Percentiles rank a stretch among this genome's conserved stretches.
Evolutionary conservation across 1,140 invertebrate species (phyloP).

Genomic region (Drosophila asahinai): DNA sequence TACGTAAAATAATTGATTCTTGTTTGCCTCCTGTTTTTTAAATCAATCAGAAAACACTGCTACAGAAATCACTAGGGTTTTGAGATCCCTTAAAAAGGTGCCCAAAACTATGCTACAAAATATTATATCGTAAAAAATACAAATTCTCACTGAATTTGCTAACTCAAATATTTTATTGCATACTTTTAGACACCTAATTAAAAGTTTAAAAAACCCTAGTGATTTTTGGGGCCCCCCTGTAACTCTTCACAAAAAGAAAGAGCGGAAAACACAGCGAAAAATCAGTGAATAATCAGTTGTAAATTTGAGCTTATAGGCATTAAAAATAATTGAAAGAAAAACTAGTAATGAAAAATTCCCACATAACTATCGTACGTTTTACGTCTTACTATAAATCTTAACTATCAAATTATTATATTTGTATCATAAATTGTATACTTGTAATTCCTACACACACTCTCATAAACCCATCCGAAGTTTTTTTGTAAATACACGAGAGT

Average conservation of each 20-base stretch:
- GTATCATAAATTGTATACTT: slow-evolving; percentile 53
- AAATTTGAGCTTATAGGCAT: slow-evolving; percentile 84
- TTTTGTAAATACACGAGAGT: slow-evolving; percentile 45
- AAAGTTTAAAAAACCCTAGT: no score
- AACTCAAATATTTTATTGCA: no score
- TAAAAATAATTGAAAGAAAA: slow-evolving; percentile 14
- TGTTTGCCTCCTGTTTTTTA: slow-evolving; percentile 19
- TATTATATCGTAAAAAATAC: no score
- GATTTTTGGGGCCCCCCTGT: no score
- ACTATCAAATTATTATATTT: slow-evolving; percentile 42
- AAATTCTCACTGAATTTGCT: no score
- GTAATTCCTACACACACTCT: slow-evolving; percentile 43
- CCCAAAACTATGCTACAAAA: no score
- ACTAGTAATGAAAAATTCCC: slow-evolving; percentile 31
- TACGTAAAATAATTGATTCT: slow-evolving; percentile 12
- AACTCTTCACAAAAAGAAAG: not conserved
- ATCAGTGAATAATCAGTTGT: slow-evolving; percentile 76
- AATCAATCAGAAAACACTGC: slow-evolving; percentile 1
- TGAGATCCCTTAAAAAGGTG: no score
- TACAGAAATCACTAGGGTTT: no score
- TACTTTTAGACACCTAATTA: no score
- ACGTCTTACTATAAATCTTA: slow-evolving; percentile 48
- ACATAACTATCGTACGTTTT: slow-evolving; percentile 46
- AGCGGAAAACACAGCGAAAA: slow-evolving; percentile 28
- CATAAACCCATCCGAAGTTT: slow-evolving; percentile 30